Evolutionary conservation across 2,888 invertebrate genomes (phyloP), one percentile per base, ranked within the genome.

Genomic region (Hirtodrosophila histrioides): DNA sequence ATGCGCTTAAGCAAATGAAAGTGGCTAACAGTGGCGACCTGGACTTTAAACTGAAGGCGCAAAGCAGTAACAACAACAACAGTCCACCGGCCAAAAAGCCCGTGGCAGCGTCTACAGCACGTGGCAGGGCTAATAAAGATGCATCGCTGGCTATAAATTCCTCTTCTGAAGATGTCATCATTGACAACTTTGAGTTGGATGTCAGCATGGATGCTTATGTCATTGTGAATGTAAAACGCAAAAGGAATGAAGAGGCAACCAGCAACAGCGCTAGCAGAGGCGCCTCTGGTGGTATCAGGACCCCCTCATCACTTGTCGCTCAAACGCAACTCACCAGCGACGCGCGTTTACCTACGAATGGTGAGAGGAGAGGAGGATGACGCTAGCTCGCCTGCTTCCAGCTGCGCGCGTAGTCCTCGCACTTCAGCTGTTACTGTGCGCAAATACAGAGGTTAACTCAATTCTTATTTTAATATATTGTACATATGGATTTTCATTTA

Each of bases 1-100:
- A 92, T 41, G 96, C 94, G 10, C 91, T 97, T 0, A 94, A 95
- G 86, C 91, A 92, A 17, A 90, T 94, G 49, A 94, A 94, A 7
- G 93, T 94, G 39, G 89, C 93, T 0, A 91, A 93, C 49, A 92
- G 89, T 41, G 94, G 93, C 40, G 94, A 94, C 72, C 90, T 96
- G 17, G 93, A 90, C 6, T 89, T 91, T 5, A 86, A 87, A 44
- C 3, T 86, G 0, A 87, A 83, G 45, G 17, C 65, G 1, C 54
- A 36, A 9, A 71, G 41, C 12, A 70, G 36, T 40, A 70, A 45
- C 31, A 78, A 70, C 9, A 80, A 83, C 12, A 80, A 74, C 10
- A 77, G 71, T 53, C 58, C 71, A 0, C 67, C 76, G 2, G 54
- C 11, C 3, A 82, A 77, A 3, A 77, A 69, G 39, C 61, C 69